Percentiles rank a stretch among this genome's conserved stretches.
Conservation (phyloP, 2,113 vertebrate genomes). For the Coregonus clupeaformis region DNA sequence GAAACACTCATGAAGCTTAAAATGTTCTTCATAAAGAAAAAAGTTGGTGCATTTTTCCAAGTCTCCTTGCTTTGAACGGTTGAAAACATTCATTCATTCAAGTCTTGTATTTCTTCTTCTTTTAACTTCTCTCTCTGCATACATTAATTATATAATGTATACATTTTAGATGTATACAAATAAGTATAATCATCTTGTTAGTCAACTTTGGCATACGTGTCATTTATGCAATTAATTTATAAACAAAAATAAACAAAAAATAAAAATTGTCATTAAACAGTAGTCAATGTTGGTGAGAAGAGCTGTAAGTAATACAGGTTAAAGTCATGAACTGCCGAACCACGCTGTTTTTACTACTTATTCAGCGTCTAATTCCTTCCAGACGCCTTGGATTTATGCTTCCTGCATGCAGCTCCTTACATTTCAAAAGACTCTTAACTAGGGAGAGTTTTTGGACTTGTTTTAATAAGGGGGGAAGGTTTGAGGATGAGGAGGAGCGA, state of each 20-base stretch:
- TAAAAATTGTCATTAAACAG: slow-evolving; percentile 44
- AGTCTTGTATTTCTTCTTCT: slow-evolving; percentile 9
- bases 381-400: slow-evolving; percentile 79
- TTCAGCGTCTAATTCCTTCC: slow-evolving; percentile 87
- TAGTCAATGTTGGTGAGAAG: slow-evolving; percentile 47
- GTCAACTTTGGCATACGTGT: slow-evolving; percentile 50
- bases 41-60: slow-evolving; percentile 46
- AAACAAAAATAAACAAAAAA: slow-evolving; percentile 32
- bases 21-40: slow-evolving; percentile 51
- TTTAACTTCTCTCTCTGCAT: slow-evolving; percentile 43
- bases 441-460: slow-evolving; percentile 83
- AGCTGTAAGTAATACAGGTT: slow-evolving; percentile 57
- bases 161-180: slow-evolving; percentile 49
- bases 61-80: slow-evolving; percentile 22
- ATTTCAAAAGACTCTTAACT: slow-evolving; percentile 86
- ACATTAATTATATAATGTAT: slow-evolving; percentile 26
- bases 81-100: slow-evolving; percentile 14
- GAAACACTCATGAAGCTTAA: slow-evolving; percentile 64
- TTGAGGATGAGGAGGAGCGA: slow-evolving; percentile 77
- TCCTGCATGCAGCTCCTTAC: slow-evolving; percentile 73
- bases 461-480: slow-evolving; percentile 92
- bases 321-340: slow-evolving; percentile 41
- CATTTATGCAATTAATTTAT: slow-evolving; percentile 45
- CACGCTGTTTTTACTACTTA: slow-evolving; percentile 37
- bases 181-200: slow-evolving; percentile 48